Conservation (phyloP, 64 coral and sea anemone genomes). For the Platygyra sinensis region DNA sequence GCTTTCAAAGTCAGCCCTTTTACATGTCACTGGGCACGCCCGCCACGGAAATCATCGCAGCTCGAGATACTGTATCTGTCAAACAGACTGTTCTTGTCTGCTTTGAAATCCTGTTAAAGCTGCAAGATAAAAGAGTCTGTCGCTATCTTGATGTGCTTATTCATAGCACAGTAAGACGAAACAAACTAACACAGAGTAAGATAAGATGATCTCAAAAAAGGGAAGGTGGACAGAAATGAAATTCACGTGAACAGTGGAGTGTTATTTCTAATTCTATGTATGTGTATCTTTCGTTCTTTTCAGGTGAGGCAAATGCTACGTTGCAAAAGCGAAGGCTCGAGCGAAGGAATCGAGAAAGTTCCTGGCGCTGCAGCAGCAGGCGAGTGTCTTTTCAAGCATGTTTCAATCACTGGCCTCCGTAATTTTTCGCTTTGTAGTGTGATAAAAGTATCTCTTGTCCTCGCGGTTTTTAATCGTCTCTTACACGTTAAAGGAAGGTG, state of each 20-base stretch:
- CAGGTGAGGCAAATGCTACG: slow-evolving; percentile 95
- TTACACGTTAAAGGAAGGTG: no score
- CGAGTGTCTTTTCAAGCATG: neutral
- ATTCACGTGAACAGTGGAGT: neutral
- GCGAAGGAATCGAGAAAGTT: slow-evolving; percentile 87
- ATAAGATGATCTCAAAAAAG: no score
- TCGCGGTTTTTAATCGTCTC: no score
- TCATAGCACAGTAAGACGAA: neutral
- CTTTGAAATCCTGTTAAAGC: neutral
- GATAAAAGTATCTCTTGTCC: neutral
- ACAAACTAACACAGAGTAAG: no score
- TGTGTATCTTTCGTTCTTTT: neutral
- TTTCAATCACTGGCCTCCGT: neutral
- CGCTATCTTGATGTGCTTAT: neutral
- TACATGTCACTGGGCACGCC: no score
- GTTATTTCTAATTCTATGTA: no score
- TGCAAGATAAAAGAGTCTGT: neutral
- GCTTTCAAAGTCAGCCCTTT: no score
- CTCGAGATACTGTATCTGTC: no score
- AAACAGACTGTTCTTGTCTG: neutral
- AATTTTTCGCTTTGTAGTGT: neutral
- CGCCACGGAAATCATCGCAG: no score
- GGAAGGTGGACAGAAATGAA: neutral
- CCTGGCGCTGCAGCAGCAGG: slow-evolving; percentile 81
- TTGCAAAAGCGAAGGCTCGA: slow-evolving; percentile 90